Percentiles rank a stretch among this genome's conserved stretches.
Evolutionary conservation across 1,140 invertebrate genomes (phyloP).

Genomic region (Ceratina australensis): DNA sequence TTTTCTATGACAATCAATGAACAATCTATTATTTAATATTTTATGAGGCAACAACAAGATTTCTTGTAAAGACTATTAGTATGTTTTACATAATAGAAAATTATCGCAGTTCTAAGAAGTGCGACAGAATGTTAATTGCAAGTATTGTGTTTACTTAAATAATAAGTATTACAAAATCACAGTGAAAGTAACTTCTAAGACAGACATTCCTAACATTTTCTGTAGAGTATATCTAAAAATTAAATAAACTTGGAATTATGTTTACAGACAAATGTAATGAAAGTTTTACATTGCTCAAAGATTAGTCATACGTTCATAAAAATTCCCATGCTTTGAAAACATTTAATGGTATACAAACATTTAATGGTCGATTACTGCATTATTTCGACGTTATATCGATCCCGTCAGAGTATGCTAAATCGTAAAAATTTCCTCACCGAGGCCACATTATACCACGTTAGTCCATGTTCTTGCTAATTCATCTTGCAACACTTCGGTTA

Average conservation of each 20-base stretch:
- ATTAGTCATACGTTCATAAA: background rate
- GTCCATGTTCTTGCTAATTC: slow-evolving; percentile 1
- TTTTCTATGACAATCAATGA: too few species aligned
- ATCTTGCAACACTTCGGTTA: background rate
- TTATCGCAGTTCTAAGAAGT: background rate
- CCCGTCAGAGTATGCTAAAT: background rate
- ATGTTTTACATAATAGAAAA: too few species aligned
- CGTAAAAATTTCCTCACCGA: background rate
- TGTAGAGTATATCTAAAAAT: too few species aligned
- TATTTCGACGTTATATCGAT: background rate
- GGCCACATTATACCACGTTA: background rate
- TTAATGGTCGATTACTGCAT: background rate
- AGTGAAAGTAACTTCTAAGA: background rate
- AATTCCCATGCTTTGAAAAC: background rate
- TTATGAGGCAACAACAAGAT: too few species aligned
- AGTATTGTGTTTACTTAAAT: too few species aligned
- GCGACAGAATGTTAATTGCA: background rate
- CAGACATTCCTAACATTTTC: background rate
- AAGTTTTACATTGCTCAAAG: too few species aligned
- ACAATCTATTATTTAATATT: too few species aligned
- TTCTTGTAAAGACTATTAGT: too few species aligned
- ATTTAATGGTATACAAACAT: too few species aligned
- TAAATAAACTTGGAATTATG: too few species aligned
- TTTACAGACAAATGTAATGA: too few species aligned
- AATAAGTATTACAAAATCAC: too few species aligned